Conservation (phyloP, 2,888 invertebrate genomes). For the Ptilodon capucinus region DNA sequence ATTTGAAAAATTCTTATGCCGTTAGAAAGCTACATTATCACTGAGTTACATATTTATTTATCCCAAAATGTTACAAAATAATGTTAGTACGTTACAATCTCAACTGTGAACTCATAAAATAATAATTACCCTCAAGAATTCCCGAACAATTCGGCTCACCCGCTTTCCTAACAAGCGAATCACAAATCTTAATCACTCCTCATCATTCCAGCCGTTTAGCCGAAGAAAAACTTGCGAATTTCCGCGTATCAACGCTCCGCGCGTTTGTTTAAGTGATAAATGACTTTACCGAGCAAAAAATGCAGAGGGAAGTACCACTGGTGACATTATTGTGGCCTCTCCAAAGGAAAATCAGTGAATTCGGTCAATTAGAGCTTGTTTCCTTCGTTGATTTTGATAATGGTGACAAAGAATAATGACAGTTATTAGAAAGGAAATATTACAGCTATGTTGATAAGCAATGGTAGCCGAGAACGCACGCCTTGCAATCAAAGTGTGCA, state of each 20-base stretch:
- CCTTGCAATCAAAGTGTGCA: too few species aligned
- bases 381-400: neutral
- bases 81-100: too few species aligned
- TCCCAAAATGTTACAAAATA: too few species aligned
- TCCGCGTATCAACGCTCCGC: slow-evolving; percentile 25
- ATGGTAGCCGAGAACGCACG: too few species aligned
- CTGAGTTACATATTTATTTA: too few species aligned
- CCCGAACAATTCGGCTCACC: neutral
- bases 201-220: slow-evolving; percentile 6
- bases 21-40: too few species aligned
- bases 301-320: neutral
- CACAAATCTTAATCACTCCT: slow-evolving; percentile 9
- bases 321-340: slow-evolving; percentile 19
- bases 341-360: slow-evolving; percentile 9
- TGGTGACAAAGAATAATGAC: neutral
- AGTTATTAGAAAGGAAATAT: too few species aligned
- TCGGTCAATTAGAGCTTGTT: slow-evolving; percentile 15
- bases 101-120: neutral
- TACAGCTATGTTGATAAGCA: too few species aligned
- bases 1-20: too few species aligned
- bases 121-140: neutral
- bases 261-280: slow-evolving; percentile 31
- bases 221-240: slow-evolving; percentile 22
- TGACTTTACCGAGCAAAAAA: slow-evolving; percentile 5
- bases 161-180: neutral